Percentiles rank a stretch among this genome's conserved stretches.
Evolutionary conservation across 1,140 invertebrate species (phyloP).

Genomic region (Zaprionus kolodkinae): DNA sequence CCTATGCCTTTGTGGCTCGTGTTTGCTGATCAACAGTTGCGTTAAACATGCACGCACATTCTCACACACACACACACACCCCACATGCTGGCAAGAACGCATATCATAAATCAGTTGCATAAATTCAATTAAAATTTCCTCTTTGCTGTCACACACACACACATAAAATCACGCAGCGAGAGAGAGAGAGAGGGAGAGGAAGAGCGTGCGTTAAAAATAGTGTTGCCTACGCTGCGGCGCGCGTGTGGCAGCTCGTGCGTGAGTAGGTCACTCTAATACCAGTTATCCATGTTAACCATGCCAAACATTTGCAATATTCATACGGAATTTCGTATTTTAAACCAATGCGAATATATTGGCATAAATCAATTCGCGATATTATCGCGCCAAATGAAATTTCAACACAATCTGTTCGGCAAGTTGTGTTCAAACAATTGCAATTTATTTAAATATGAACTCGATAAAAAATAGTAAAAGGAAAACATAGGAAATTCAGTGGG

Average conservation of each 20-base stretch:
- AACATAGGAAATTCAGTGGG: neutral
- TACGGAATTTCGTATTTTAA: neutral
- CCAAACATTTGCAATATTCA: conserved; percentile 13
- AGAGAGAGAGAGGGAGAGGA: no score
- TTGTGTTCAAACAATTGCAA: neutral
- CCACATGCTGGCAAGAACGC: neutral
- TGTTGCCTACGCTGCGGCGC: conserved; percentile 19
- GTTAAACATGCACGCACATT: conserved; percentile 4
- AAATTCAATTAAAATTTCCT: conserved; percentile 44
- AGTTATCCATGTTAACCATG: neutral
- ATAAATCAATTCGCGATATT: conserved; percentile 13
- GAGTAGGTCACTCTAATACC: neutral
- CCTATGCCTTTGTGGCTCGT: conserved; percentile 4
- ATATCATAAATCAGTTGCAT: conserved; percentile 42
- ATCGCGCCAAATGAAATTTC: neutral
- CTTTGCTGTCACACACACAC: conserved; percentile 3
- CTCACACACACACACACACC: neutral
- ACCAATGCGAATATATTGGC: neutral
- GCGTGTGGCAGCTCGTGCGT: neutral
- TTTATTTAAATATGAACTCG: neutral
- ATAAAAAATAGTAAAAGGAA: neutral
- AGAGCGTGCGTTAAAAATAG: neutral
- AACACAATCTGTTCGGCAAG: neutral
- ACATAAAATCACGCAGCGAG: neutral
- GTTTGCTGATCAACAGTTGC: conserved; percentile 14